Base-by-base conservation (phyloP, 2,113 vertebrate species). In the Ageneiosus marmoratus region DNA sequence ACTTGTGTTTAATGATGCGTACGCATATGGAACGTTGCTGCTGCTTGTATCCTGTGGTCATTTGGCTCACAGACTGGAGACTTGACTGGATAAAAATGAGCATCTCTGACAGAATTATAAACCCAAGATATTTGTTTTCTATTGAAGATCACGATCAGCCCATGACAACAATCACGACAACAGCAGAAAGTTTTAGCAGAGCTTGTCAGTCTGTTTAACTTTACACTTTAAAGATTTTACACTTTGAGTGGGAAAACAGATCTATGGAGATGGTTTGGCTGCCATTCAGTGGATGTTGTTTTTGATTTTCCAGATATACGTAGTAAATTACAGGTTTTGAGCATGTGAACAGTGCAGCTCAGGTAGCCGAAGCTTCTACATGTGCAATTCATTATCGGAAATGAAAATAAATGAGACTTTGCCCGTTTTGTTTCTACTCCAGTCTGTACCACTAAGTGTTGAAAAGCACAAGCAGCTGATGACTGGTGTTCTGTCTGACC, bases 401-500 rank as follows among this genome's bases (percentile, higher is more conserved):
- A n/a, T n/a, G n/a, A n/a, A n/a, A n/a, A 56, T 37, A 44, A 83
- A 55, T 84, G 34, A 48, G 16, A n/a, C 12, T 12, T 34, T 80
- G n/a, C 29, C 7, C 24, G 20, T 44, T 63, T 34, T 87, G 2
- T 76, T 15, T 53, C 4, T n/a, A 48, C 53, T 46, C 8, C 86
- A 95, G 94, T 82, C 91, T 56, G 89, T 92, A 1, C 89, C 94
- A 16, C 41, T 83, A 74, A 91, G 94, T 87, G 92, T 96, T 44
- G 90, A 93, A 75, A 94, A 93, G 79, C 95, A 96, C 90, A 87
- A 89, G 0, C 89, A 94, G 85, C 93, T 96, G 46, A 95, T 97
- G 91, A 90, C 88, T 79, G 94, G 93, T 80, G 94, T 97, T 58
- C 90, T 97, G 76, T 94, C 92, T 22, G 95, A 97, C 90, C 93